Base-by-base conservation (phyloP, 2,113 vertebrate genomes). In the Triplophysa dalaica region DNA sequence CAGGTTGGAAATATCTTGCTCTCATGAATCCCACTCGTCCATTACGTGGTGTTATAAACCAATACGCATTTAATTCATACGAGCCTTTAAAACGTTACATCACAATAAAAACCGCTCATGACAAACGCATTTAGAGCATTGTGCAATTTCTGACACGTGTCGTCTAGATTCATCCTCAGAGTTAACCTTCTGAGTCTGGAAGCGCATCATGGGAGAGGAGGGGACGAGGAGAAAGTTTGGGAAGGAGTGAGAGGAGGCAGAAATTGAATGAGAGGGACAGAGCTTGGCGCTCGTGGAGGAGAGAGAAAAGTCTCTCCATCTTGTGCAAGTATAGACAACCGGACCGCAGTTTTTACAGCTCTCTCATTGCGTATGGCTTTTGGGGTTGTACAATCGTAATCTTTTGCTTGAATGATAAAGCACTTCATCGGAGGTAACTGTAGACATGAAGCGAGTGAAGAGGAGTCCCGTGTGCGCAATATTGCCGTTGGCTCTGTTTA, bases 221-320 rank as follows among this genome's bases (percentile, higher is more conserved):
- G 54, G 82, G 26, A 73, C 38, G 77, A 87, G 88, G 29, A 73
- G 70, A 68, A 70, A 65, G 64, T 76, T 77, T 65, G 80, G 79
- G 77, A 78, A 83, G 56, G 82, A 78, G 78, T 41, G 68, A 72
- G 83, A 58, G 90, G 87, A 87, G 90, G 90, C 89, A 88, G 87
- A 91, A 82, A 88, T 80, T 90, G 91, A 92, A 90, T 90, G 89
- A 92, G 91, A 88, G 86, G 77, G 88, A 87, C 86, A 84, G 48
- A 83, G 60, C 43, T 70, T 10, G 38, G 86, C 81, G 85, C 16
- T 70, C 56, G 82, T 79, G 80, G 82, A 83, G 73, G 78, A 88
- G 87, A 85, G 84, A 85, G 86, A 87, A 88, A 81, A 86, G 85
- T 85, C 81, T 84, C 78, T 77, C 75, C 84, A 81, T 81, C 83